Conservation (phyloP, 2,113 vertebrate species). For the Cygnus atratus region DNA sequence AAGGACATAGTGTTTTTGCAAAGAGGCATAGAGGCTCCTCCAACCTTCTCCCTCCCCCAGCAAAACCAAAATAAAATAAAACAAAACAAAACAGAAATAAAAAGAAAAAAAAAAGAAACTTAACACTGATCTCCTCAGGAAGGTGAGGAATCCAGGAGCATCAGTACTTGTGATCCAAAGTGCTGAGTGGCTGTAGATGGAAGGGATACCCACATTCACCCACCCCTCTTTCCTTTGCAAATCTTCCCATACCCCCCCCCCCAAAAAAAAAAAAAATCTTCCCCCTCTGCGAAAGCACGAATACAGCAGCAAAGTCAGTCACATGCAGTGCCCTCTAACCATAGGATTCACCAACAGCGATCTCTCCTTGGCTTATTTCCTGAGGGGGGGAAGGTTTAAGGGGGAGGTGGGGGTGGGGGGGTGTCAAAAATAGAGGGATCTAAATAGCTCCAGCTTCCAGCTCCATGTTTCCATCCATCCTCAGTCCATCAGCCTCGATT, state of each 20-base stretch:
- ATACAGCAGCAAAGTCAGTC: slow-evolving; percentile 63
- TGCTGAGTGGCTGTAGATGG: background rate
- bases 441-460: background rate
- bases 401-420: background rate
- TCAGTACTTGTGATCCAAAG: slow-evolving; percentile 42
- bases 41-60: background rate
- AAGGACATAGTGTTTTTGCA: slow-evolving; percentile 16
- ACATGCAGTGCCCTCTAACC: slow-evolving; percentile 62
- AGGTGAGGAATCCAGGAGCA: slow-evolving; percentile 44
- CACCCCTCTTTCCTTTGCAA: background rate
- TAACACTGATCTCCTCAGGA: slow-evolving; percentile 14
- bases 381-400: background rate
- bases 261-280: background rate
- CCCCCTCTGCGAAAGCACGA: slow-evolving; percentile 22
- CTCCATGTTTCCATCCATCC: slow-evolving; percentile 45
- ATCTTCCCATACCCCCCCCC: background rate
- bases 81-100: slow-evolving; percentile 46
- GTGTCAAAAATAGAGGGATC: background rate
- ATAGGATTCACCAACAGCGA: slow-evolving; percentile 40
- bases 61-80: slow-evolving; percentile 9
- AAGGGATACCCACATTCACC: slow-evolving; percentile 36
- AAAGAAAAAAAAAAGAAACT: too few relatives aligned
- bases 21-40: background rate
- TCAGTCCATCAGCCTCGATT: slow-evolving; percentile 25
- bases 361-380: slow-evolving; percentile 52